Evolutionary conservation across 2,797 vertebrate species (phyloP), one percentile per base, ranked within the genome.

Genomic region (Molothrus ater): DNA sequence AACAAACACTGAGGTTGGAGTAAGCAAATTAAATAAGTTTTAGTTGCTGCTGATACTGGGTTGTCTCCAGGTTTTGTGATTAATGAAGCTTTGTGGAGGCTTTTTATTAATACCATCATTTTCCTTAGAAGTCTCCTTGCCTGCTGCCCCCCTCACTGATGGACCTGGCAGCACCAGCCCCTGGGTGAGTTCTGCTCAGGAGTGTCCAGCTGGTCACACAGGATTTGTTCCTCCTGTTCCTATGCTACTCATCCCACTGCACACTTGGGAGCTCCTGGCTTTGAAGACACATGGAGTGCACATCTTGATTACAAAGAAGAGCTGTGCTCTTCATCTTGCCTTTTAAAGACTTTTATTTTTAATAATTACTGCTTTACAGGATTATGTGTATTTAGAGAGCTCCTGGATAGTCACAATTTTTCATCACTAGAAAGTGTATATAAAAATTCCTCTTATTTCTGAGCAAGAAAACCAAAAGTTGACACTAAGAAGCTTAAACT

Each of bases 161-260:
- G 34, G 36, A 28, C 81, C 70, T 87, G 90, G 91, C 94, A 91
- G 81, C 86, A 54, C 16, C 78, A 65, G 18, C 7, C 50, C 54
- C 84, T 53, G 42, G 12, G 61, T 17, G 64, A 43, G 31, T 32
- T 51, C 38, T 78, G 93, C 80, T 76, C 88, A 45, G 32, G 53
- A 78, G 53, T 43, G 65, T 21, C 80, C 92, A 93, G 94, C 91
- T 89, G 81, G 5, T 89, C 53, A 32, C 53, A 13, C 94, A 25
- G 1, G 75, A 36, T 96, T 96, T 96, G 93, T 68, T 91, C 89
- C 66, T 76, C 63, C 74, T 80, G 90, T 92, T 95, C 88, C 93
- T 91, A 45, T 80, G 93, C 59, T 60, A 70, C 91, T 81, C 89
- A 64, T 70, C 85, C 89, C 86, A 74, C 48, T n/a, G 47, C 9